Evolutionary conservation across 2,888 invertebrate species (phyloP).

Genomic region (Machimus atricapillus): DNA sequence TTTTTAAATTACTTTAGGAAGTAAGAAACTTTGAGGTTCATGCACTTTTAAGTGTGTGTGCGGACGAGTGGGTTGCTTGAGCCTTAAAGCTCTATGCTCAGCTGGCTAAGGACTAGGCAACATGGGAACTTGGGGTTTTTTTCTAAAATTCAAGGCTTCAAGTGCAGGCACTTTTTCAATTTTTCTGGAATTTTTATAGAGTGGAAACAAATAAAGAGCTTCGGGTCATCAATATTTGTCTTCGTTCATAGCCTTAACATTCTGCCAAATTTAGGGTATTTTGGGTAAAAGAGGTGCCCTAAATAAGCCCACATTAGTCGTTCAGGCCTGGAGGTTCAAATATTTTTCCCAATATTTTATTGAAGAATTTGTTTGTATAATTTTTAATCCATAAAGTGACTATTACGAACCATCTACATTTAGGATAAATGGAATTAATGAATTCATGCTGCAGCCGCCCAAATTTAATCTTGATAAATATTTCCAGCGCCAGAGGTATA

Average conservation of each 20-base stretch:
- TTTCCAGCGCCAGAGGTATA: no score
- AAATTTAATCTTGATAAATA: no score
- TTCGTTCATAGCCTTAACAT: not conserved
- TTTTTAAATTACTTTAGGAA: slow-evolving; percentile 12
- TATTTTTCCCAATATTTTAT: no score
- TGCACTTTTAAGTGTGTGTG: not conserved
- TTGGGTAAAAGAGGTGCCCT: not conserved
- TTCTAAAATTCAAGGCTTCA: not conserved
- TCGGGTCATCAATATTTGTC: not conserved
- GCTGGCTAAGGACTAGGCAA: not conserved
- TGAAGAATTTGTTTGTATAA: no score
- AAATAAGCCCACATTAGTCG: no score
- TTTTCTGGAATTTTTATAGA: not conserved
- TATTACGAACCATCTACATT: no score
- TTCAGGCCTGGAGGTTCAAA: no score
- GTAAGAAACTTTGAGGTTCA: not conserved
- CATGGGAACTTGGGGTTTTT: not conserved
- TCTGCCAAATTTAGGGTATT: not conserved
- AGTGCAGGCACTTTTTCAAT: not conserved
- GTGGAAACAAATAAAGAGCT: not conserved
- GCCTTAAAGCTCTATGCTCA: not conserved
- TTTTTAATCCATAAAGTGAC: no score
- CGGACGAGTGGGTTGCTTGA: not conserved
- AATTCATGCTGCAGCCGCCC: no score
- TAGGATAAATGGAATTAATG: no score